phyloP scores from a whole-genome alignment of 2,113 vertebrate species.

The Seriola quinqueradiata region DNA sequence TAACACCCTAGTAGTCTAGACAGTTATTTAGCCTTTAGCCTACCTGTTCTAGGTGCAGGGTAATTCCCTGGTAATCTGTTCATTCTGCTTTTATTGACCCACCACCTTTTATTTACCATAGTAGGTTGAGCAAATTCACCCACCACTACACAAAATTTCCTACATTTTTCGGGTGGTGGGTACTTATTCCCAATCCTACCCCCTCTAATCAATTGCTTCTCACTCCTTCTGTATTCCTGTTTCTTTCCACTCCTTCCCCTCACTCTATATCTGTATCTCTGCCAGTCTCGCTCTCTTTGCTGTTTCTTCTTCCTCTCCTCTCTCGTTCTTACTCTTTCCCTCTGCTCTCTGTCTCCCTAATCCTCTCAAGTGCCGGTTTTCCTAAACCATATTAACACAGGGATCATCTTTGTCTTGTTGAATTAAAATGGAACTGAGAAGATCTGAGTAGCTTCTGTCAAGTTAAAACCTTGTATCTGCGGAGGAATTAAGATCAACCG shows the following conservation, averaged over 20 bases:
- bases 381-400: slow-evolving; percentile 74
- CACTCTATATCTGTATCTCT: slow-evolving; percentile 7
- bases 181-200: too few species aligned
- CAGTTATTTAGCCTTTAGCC: too few species aligned
- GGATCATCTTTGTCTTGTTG: slow-evolving; percentile 69
- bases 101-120: too few species aligned
- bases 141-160: too few species aligned
- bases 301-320: slow-evolving; percentile 18
- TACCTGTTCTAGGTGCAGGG: too few species aligned
- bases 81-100: too few species aligned
- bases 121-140: too few species aligned
- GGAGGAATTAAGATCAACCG: slow-evolving; percentile 45
- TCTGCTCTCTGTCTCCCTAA: slow-evolving; percentile 54
- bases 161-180: too few species aligned
- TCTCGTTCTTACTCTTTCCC: slow-evolving; percentile 42
- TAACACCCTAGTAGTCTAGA: too few species aligned
- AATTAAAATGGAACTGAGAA: slow-evolving; percentile 65
- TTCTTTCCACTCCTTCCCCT: slow-evolving; percentile 17
- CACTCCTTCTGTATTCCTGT: background rate
- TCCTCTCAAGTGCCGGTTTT: slow-evolving; percentile 70
- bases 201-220: slow-evolving; percentile 18
- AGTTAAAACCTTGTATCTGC: slow-evolving; percentile 41
- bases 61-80: too few species aligned
- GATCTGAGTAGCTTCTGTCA: slow-evolving; percentile 52
- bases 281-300: background rate